Base-by-base conservation (phyloP, 2,888 invertebrate species). In the Pedicia rivosa region DNA sequence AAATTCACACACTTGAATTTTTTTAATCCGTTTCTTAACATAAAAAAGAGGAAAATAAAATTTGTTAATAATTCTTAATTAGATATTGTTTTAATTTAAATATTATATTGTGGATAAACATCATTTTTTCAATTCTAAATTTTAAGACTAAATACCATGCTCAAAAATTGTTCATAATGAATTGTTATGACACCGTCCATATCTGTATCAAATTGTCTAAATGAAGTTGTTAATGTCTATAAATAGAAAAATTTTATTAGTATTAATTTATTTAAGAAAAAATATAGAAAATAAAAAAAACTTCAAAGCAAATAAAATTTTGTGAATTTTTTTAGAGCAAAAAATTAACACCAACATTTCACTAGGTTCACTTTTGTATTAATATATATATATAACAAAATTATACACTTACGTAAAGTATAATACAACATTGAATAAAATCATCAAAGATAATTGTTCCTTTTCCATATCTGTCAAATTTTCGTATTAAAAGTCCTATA, bases 401-500 rank as follows among this genome's bases (percentile, higher is more conserved):
- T 35, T 38, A 5, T 31, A 47, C 54, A 74, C 83, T 81, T 68
- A 91, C 91, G 67, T 91, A 83, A 53, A 94, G 65, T 37, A 86
- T 79, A 43, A 95, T 77, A 57, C 91, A 92, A 55, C 91, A 90
- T 57, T 95, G 95, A 47, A 97, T 95, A 57, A 97, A 97, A 60
- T 98, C 97, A 65, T 98, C 97, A 63, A 98, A 98, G 37, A 88
- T 73, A 48, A 98, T 86, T 6, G 81, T 83, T 22, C 90, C 88
- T 36, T 70, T 66, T n/a, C 91, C 91, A 51, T 77, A 79, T 45
- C 95, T 70, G 63, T 97, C 97, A 63, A 94, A 98, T 62, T 95
- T 95, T 46, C 79, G 73, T 36, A 98, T 67, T 51, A 97, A 69
- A 25, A 80, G 71, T 43, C 72, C 74, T 40, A 90, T 71, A 37